A percentile compares a stretch with the other conserved stretches of the same genome.
These are phyloP conservation scores for Rhinolophus sinicus DNA, from an alignment of 2,113 vertebrate genomes.

Conservation along the genomic window DNA sequence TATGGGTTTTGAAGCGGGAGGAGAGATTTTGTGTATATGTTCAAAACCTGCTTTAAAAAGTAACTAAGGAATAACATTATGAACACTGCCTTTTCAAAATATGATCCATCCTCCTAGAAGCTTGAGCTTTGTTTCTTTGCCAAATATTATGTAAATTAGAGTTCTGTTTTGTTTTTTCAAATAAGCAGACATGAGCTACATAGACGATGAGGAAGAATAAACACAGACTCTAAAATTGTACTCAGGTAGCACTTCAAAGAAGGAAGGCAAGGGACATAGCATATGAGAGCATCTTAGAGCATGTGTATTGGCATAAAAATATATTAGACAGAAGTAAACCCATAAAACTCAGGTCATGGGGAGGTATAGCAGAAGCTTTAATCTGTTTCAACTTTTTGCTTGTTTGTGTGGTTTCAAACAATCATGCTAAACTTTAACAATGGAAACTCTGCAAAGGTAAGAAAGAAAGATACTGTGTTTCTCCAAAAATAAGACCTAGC, in stretches of 20 bases:
- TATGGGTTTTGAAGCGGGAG: neutral
- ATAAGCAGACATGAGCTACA: neutral
- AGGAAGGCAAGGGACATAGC: neutral
- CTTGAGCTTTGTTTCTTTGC: neutral
- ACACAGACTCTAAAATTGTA: neutral
- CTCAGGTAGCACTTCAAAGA: neutral
- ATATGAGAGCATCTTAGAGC: neutral
- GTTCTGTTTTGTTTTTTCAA: neutral
- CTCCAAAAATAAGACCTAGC: too few relatives aligned
- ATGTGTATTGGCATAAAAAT: neutral
- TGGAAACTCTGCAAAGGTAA: neutral
- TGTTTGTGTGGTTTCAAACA: neutral
- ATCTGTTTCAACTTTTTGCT: neutral
- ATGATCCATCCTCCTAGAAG: neutral
- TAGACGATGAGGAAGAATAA: neutral
- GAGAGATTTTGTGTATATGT: neutral
- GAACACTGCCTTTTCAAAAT: neutral
- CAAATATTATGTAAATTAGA: neutral
- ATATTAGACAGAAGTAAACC: neutral
- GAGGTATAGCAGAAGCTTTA: neutral
- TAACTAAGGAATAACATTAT: neutral
- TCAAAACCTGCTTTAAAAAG: neutral
- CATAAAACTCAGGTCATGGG: neutral
- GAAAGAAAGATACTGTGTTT: neutral
- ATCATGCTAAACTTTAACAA: neutral